phyloP scores from a whole-genome alignment of 2,888 invertebrate genomes.

The Tanaodytes sp. region DNA sequence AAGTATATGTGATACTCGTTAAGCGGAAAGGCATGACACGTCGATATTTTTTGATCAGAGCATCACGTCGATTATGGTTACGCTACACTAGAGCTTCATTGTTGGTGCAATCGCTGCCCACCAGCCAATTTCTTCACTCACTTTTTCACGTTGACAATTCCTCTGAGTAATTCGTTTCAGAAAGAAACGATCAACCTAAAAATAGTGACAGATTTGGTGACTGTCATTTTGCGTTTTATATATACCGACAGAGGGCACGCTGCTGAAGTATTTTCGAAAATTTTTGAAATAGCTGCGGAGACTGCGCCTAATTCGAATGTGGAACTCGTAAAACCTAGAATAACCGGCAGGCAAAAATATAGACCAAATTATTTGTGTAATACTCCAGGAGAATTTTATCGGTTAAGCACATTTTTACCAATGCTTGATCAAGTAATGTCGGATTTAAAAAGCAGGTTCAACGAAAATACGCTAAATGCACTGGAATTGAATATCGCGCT shows the following conservation, averaged over 20 bases:
- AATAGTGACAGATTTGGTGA: slow-evolving; percentile 12
- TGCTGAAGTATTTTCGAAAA: not conserved
- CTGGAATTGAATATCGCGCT: not conserved
- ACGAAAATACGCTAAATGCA: not conserved
- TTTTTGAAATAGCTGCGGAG: not conserved
- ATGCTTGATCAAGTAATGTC: not conserved
- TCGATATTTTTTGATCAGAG: too few relatives aligned
- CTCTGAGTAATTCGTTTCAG: slow-evolving; percentile 37
- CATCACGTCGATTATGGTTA: too few relatives aligned
- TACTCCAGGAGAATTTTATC: not conserved
- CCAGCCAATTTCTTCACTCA: too few relatives aligned
- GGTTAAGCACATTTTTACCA: not conserved
- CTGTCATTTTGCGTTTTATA: slow-evolving; percentile 1
- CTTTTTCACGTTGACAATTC: slow-evolving; percentile 17
- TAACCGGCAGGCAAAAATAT: not conserved
- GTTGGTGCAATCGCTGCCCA: too few relatives aligned
- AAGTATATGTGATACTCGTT: too few relatives aligned
- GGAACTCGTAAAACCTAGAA: not conserved
- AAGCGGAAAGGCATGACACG: too few relatives aligned
- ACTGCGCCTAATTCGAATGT: not conserved
- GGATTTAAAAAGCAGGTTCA: not conserved
- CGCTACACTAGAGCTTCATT: too few relatives aligned
- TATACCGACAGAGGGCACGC: slow-evolving; percentile 4
- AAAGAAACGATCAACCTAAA: slow-evolving; percentile 33
- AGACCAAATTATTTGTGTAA: not conserved